Evolutionary conservation across 2,888 invertebrate genomes (phyloP).

Genomic region (Capitulum mitella): DNA sequence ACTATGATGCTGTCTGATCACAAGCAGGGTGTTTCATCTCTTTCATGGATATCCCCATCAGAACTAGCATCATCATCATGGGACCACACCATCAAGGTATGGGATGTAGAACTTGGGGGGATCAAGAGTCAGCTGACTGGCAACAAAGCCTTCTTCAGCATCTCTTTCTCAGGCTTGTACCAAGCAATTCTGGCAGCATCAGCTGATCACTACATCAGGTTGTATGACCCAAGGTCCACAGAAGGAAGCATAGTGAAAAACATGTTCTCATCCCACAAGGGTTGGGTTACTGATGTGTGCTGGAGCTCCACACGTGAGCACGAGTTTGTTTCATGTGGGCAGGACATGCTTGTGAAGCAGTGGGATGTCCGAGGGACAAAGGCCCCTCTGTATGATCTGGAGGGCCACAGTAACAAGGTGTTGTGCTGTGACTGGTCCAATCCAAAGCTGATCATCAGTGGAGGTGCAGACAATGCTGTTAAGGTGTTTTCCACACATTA

Average conservation of each 20-base stretch:
- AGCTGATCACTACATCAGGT: slow-evolving; percentile 78
- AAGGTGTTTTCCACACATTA: slow-evolving; percentile 57
- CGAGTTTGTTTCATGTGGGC: slow-evolving; percentile 84
- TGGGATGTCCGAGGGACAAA: slow-evolving; percentile 95
- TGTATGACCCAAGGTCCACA: slow-evolving; percentile 85
- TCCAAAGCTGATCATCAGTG: slow-evolving; percentile 75
- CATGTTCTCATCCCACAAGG: slow-evolving; percentile 77
- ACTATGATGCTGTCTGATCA: slow-evolving; percentile 83
- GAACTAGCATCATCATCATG: slow-evolving; percentile 80
- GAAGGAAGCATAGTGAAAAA: slow-evolving; percentile 81
- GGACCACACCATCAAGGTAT: slow-evolving; percentile 90
- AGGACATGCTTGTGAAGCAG: slow-evolving; percentile 82
- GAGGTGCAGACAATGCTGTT: slow-evolving; percentile 86
- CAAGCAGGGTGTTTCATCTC: slow-evolving; percentile 76
- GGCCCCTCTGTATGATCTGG: slow-evolving; percentile 83
- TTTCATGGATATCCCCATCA: slow-evolving; percentile 71
- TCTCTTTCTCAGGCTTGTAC: slow-evolving; percentile 70
- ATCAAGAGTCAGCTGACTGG: slow-evolving; percentile 76
- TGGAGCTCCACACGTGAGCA: slow-evolving; percentile 80
- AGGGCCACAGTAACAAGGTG: slow-evolving; percentile 89
- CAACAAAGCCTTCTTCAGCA: slow-evolving; percentile 82
- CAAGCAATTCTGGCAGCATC: slow-evolving; percentile 73
- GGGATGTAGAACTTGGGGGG: slow-evolving; percentile 82
- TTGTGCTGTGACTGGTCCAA: slow-evolving; percentile 91
- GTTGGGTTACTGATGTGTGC: slow-evolving; percentile 82